Conservation (phyloP, 2,113 vertebrate species). For the Pavo muticus region DNA sequence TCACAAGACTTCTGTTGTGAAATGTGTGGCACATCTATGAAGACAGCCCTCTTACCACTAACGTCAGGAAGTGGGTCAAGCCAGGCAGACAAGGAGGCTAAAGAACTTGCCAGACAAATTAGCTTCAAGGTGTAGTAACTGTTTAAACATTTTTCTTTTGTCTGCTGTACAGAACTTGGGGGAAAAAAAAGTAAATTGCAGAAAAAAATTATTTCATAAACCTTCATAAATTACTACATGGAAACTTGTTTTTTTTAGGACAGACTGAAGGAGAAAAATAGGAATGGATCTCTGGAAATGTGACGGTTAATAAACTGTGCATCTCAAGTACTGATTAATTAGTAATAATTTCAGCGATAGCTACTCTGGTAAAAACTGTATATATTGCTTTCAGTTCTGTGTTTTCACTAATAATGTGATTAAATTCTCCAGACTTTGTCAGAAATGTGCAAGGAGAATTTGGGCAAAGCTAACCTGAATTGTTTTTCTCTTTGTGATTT, state of each 20-base stretch:
- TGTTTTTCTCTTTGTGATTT: slow-evolving; percentile 29
- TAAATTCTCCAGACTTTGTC: not conserved
- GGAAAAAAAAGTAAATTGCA: not conserved
- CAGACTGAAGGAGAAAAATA: not conserved
- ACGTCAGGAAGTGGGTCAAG: slow-evolving; percentile 86
- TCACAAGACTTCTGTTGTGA: slow-evolving; percentile 98
- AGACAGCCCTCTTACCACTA: slow-evolving; percentile 85
- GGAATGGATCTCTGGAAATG: not conserved
- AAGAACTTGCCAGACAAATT: slow-evolving; percentile 94
- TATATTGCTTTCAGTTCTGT: not conserved
- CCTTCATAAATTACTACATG: accelerated
- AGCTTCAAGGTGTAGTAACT: slow-evolving; percentile 90
- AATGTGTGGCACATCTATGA: slow-evolving; percentile 88
- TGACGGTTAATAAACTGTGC: not conserved
- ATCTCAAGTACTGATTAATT: not conserved
- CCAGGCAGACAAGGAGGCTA: slow-evolving; percentile 87
- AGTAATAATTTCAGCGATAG: not conserved
- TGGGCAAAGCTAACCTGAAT: slow-evolving; percentile 5
- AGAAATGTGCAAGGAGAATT: not conserved
- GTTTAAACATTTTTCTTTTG: not conserved
- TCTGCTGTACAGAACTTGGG: not conserved
- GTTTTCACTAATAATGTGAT: not conserved
- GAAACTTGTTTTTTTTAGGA: not conserved
- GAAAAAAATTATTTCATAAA: not conserved
- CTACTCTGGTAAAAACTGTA: not conserved